phyloP scores from a whole-genome alignment of 2,113 vertebrate genomes.

The Himantopus leucocephalus region DNA sequence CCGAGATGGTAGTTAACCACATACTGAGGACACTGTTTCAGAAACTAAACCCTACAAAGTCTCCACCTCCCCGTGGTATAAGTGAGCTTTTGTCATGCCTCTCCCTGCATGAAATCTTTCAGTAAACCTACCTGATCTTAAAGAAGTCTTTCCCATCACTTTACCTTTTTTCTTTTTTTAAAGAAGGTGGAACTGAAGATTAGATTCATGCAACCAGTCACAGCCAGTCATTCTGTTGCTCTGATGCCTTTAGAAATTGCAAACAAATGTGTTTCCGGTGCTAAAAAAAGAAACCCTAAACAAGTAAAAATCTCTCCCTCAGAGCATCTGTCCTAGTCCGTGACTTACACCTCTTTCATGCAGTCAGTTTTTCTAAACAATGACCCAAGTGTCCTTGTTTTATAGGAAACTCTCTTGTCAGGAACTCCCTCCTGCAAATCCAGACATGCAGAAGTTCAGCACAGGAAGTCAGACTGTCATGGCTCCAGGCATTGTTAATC shows the following conservation, averaged over 20 bases:
- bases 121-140: constrained; percentile 33
- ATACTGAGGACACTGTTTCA: neutral
- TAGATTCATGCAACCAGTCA: neutral
- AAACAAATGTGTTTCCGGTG: neutral
- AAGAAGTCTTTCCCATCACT: neutral
- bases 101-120: neutral
- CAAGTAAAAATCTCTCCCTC: neutral
- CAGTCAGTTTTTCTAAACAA: constrained; percentile 59
- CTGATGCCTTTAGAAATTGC: constrained; percentile 19
- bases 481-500: constrained; percentile 74
- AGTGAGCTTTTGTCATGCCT: neutral
- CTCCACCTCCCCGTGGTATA: neutral
- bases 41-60: neutral
- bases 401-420: constrained; percentile 43
- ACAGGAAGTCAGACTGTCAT: constrained; percentile 69
- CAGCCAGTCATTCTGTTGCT: neutral
- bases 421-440: constrained; percentile 60
- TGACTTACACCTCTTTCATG: constrained; percentile 11
- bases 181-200: neutral
- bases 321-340: neutral
- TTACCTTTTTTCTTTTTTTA: neutral
- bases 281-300: constrained; percentile 15
- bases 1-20: neutral
- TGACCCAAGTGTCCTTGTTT: constrained; percentile 63
- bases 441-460: constrained; percentile 62